Evolutionary conservation across 2,888 invertebrate species (phyloP).

Genomic region (Orthosia gothica): DNA sequence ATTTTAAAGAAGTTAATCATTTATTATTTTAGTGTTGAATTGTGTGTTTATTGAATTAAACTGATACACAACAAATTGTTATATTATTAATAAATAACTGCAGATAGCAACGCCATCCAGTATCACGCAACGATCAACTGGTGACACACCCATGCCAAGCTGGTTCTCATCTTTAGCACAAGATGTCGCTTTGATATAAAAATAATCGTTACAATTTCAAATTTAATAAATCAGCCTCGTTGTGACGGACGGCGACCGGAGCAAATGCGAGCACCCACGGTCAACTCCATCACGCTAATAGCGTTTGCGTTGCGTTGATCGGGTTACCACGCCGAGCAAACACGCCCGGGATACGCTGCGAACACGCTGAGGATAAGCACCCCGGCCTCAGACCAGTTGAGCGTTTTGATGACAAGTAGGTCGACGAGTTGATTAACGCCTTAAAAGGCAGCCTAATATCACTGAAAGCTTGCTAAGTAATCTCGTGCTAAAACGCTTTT

Average conservation of each 20-base stretch:
- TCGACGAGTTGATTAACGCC: neutral
- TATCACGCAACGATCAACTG: too few relatives aligned
- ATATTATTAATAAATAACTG: too few relatives aligned
- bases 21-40: too few relatives aligned
- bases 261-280: conserved; percentile 32
- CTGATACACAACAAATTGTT: too few relatives aligned
- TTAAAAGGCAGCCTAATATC: conserved; percentile 1
- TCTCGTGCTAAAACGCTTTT: neutral
- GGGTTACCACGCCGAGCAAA: conserved; percentile 41
- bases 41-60: too few relatives aligned
- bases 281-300: conserved; percentile 64
- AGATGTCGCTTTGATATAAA: too few relatives aligned
- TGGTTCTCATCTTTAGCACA: too few relatives aligned
- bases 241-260: neutral
- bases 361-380: conserved; percentile 12
- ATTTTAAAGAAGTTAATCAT: too few relatives aligned
- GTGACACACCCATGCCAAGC: too few relatives aligned
- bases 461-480: conserved; percentile 13
- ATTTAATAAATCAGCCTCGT: conserved; percentile 17
- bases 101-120: too few relatives aligned
- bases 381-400: neutral
- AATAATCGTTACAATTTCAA: too few relatives aligned
- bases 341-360: conserved; percentile 7
- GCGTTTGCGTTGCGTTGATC: conserved; percentile 58
- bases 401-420: neutral